phyloP scores from a whole-genome alignment of 2,888 invertebrate genomes.

The Drosophila nr. perissopoda region DNA sequence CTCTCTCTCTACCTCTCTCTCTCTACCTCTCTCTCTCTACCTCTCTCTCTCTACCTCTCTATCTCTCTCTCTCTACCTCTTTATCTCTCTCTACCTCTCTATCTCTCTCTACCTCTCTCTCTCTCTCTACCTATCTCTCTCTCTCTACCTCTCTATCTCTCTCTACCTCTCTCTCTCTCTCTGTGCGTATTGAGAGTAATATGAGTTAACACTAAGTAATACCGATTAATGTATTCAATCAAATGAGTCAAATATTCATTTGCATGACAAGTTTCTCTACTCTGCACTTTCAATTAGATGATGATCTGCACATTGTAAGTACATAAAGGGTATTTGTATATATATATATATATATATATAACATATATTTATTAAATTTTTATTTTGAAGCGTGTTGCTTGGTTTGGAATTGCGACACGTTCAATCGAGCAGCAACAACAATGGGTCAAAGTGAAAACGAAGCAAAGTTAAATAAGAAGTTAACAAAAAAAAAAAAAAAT shows the following conservation, averaged over 20 bases:
- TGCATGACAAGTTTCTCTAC: neutral
- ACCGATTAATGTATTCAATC: conserved; percentile 11
- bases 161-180: neutral
- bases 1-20: neutral
- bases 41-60: neutral
- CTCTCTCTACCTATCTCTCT: too few species aligned
- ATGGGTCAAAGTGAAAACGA: conserved; percentile 72
- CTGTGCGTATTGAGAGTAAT: neutral
- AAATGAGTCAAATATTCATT: conserved; percentile 5
- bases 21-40: fast-evolving
- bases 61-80: too few species aligned
- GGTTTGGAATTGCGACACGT: conserved; percentile 62
- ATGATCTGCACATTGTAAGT: conserved; percentile 3
- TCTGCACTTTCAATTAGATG: conserved; percentile 8
- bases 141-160: neutral
- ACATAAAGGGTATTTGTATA: conserved; percentile 3
- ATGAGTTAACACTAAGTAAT: conserved; percentile 1
- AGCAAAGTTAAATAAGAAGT: conserved; percentile 75
- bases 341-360: neutral
- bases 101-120: neutral
- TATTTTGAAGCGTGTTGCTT: conserved; percentile 29
- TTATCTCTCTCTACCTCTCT: too few species aligned
- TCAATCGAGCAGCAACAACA: conserved; percentile 33
- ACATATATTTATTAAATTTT: conserved; percentile 10
- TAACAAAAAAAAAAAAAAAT: conserved; percentile 19